Percentiles rank a stretch among this genome's conserved stretches.
phyloP scores from a whole-genome alignment of 2,888 invertebrate genomes.

The Blastobasis lacticolella region DNA sequence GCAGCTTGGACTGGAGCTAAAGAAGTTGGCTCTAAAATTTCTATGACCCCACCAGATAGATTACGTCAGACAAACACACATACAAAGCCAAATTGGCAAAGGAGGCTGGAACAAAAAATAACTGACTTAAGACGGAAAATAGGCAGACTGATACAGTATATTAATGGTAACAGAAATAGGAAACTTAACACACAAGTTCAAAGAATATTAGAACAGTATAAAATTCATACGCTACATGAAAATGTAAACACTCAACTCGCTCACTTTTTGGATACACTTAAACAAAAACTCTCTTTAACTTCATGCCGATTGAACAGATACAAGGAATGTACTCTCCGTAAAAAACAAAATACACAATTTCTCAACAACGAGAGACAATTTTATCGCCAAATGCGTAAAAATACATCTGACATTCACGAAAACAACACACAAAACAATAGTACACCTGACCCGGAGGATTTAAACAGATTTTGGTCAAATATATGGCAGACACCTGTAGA shows the following conservation, averaged over 20 bases:
- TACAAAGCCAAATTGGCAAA: slow-evolving; percentile 9
- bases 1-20: slow-evolving; percentile 10
- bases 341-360: slow-evolving; percentile 12
- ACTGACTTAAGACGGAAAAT: slow-evolving; percentile 9
- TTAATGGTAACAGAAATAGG: slow-evolving; percentile 5
- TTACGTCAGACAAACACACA: not conserved
- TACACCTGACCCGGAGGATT: not conserved
- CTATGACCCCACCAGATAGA: too few species aligned
- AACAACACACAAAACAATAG: not conserved
- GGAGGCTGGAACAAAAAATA: slow-evolving; percentile 9
- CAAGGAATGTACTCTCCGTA: slow-evolving; percentile 8
- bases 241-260: slow-evolving; percentile 4
- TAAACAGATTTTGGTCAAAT: slow-evolving; percentile 7
- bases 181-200: slow-evolving; percentile 4
- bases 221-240: slow-evolving; percentile 9
- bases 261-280: slow-evolving; percentile 9
- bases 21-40: slow-evolving; percentile 1
- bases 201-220: slow-evolving; percentile 6
- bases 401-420: not conserved
- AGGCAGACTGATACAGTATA: slow-evolving; percentile 6
- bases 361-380: slow-evolving; percentile 11
- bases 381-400: slow-evolving; percentile 3
- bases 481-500: slow-evolving; percentile 9
- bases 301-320: slow-evolving; percentile 6
- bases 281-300: slow-evolving; percentile 7